Evolutionary conservation across 2,113 vertebrate genomes (phyloP).

Genomic region (Bos taurus): DNA sequence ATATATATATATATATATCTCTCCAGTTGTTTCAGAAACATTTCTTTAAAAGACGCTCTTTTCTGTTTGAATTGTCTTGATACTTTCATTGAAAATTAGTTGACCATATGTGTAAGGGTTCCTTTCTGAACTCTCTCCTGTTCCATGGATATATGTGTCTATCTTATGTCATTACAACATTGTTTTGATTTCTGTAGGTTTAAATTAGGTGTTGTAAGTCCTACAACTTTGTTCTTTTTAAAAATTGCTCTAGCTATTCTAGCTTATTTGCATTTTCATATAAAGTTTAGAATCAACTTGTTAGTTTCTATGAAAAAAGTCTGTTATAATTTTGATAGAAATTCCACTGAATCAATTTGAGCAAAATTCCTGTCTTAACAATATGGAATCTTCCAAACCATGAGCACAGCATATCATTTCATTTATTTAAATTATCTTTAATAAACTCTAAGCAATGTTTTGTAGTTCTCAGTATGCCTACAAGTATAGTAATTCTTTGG

Average conservation of each 20-base stretch:
- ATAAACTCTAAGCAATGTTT: not conserved
- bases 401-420: not conserved
- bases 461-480: not conserved
- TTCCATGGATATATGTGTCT: not conserved
- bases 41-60: not conserved
- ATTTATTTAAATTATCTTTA: constrained; percentile 4
- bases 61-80: not conserved
- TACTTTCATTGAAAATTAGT: not conserved
- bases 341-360: constrained; percentile 6
- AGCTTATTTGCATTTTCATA: constrained; percentile 7
- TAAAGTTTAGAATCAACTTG: not conserved
- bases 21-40: not conserved
- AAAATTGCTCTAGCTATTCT: not conserved
- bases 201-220: not conserved
- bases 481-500: not conserved
- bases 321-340: not conserved
- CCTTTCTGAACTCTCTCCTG: not conserved
- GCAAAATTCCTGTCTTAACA: not conserved
- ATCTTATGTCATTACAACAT: not conserved
- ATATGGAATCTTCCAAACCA: not conserved
- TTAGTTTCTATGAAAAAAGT: constrained; percentile 6
- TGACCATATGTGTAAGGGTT: not conserved
- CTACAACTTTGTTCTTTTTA: not conserved
- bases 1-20: too few species aligned
- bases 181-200: not conserved